Evolutionary conservation across 2,113 vertebrate species (phyloP).

Genomic region (Oenanthe melanoleuca): DNA sequence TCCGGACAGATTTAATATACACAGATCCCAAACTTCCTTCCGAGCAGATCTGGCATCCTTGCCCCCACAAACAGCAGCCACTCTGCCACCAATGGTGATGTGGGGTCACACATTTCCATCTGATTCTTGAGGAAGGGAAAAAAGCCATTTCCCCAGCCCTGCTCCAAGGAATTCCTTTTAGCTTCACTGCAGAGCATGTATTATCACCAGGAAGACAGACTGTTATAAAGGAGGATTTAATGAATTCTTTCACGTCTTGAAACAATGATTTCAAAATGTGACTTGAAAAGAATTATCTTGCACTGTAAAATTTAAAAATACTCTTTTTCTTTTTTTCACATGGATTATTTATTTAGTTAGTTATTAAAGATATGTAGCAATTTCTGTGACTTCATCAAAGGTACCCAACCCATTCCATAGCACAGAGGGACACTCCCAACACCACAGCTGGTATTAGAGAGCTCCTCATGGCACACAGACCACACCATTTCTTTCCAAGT

Average conservation of each 20-base stretch:
- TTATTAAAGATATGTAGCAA: neutral
- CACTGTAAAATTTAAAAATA: neutral
- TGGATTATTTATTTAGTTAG: neutral
- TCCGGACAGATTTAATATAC: rapidly evolving
- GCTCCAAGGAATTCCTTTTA: neutral
- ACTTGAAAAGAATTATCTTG: neutral
- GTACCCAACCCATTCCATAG: neutral
- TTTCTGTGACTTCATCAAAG: neutral
- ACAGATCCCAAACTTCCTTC: neutral
- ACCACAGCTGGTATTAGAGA: neutral
- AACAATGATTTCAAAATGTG: neutral
- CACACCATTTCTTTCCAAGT: neutral
- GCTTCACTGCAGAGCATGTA: rapidly evolving
- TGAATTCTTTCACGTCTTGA: neutral
- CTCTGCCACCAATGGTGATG: rapidly evolving
- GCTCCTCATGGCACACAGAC: neutral
- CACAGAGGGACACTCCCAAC: neutral
- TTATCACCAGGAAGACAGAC: neutral
- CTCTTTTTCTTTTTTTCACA: too few relatives aligned
- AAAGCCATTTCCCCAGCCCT: neutral
- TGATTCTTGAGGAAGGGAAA: neutral
- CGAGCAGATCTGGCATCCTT: neutral
- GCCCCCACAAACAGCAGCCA: neutral
- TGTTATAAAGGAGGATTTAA: neutral
- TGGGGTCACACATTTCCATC: neutral